phyloP scores from a whole-genome alignment of 2,113 vertebrate species.

The Ailuropoda melanoleuca region DNA sequence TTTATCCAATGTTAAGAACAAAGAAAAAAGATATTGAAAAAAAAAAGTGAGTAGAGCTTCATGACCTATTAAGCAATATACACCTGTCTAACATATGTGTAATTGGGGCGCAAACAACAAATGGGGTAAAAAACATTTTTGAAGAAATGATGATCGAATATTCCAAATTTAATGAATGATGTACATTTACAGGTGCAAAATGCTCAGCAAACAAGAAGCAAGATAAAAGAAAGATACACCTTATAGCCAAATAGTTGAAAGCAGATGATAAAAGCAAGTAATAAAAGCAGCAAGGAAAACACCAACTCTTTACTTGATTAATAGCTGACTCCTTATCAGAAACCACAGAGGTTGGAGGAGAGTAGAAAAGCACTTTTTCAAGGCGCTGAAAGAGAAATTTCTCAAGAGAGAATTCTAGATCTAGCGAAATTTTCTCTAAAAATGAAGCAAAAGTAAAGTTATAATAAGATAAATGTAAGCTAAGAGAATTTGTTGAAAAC shows the following conservation, averaged over 20 bases:
- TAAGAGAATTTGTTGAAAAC: background rate
- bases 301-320: background rate
- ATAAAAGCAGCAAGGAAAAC: background rate
- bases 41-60: background rate
- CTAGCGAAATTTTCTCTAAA: background rate
- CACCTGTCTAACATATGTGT: background rate
- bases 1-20: background rate
- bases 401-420: background rate
- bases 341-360: background rate
- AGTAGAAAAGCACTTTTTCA: background rate
- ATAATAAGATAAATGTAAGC: background rate
- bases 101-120: background rate
- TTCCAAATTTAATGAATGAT: background rate
- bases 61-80: background rate
- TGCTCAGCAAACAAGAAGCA: background rate
- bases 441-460: background rate
- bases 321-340: background rate
- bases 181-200: background rate
- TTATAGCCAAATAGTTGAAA: background rate
- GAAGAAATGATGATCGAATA: background rate
- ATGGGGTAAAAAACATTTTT: background rate
- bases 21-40: background rate
- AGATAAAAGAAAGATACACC: background rate
- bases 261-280: background rate
- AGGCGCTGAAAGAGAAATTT: background rate